Evolutionary conservation across 2,797 vertebrate genomes (phyloP).

Genomic region (Lacerta bilineata): DNA sequence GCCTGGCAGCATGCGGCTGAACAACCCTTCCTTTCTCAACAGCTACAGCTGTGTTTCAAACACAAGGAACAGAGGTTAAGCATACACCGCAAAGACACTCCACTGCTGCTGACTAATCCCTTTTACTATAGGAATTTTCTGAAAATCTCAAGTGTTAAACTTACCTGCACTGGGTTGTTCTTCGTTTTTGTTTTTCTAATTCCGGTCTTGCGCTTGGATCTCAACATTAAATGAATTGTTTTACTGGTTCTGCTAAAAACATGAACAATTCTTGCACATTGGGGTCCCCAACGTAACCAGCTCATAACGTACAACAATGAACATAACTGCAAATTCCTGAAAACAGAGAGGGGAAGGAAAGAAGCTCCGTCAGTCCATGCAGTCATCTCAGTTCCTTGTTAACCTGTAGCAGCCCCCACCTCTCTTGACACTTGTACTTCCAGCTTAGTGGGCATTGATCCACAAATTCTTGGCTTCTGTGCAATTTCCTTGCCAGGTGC

Average conservation of each 20-base stretch:
- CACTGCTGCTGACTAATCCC: not conserved
- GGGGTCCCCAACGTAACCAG: too few relatives aligned
- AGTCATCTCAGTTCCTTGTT: not conserved
- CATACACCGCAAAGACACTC: not conserved
- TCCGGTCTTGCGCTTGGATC: too few relatives aligned
- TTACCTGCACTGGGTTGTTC: too few relatives aligned
- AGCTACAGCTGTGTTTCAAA: not conserved
- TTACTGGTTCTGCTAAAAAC: too few relatives aligned
- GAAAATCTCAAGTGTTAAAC: too few relatives aligned
- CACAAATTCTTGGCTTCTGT: constrained; percentile 19
- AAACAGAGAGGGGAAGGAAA: constrained; percentile 22
- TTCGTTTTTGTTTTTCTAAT: too few relatives aligned
- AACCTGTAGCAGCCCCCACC: not conserved
- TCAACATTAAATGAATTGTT: too few relatives aligned
- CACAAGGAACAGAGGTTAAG: not conserved
- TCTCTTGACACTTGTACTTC: constrained; percentile 24
- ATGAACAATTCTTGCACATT: too few relatives aligned
- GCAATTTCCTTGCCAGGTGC: constrained; percentile 24
- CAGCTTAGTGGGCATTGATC: constrained; percentile 12
- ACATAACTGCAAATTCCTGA: constrained; percentile 22
- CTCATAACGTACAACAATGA: too few relatives aligned
- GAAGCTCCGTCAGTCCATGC: not conserved
- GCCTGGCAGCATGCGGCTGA: not conserved
- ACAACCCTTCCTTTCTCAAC: not conserved
- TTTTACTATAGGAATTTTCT: too few relatives aligned